Evolutionary conservation across 2,113 vertebrate genomes (phyloP), one percentile per base, ranked within the genome.

Genomic region (Limanda limanda): DNA sequence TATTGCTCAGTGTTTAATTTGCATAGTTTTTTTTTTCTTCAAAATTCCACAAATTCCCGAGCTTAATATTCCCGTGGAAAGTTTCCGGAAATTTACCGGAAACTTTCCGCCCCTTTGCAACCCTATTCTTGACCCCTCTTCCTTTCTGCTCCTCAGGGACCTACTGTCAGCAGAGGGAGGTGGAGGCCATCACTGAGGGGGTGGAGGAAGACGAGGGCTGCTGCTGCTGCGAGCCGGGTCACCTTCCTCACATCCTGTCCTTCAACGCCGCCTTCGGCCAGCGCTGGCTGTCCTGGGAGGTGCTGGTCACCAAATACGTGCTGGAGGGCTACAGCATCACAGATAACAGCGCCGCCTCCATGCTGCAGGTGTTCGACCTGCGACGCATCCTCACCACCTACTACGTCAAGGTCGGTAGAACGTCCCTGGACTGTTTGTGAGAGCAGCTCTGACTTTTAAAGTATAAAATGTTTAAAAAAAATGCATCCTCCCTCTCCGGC

Each of bases 291-390:
- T 95, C 96, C 78, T 97, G 96, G 96, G 96, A 97, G 83, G 96
- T 97, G 54, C 94, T 96, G 0, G 96, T 96, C 90, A 97, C 96
- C 81, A 97, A 97, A 71, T 97, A 97, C 0, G 96, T 97, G 37
- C 92, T 97, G 68, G 96, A 97, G 86, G 96, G 96, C 65, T 97
- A 97, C 89, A 97, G 96, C 94, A 97, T 97, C 89, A 97, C 95
- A 0, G 96, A 97, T 79, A 97, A 97, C 93, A 97, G 96, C 0
- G 96, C 96, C 0, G 96, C 96, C 64, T 97, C 96, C 86, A 97
- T 97, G 96, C 94, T 97, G 82, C 96, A 97, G 86, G 96, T 97
- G 62, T 97, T 97, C 0, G 96, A 97, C 70, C 94, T 97, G 25
- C 94, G 96, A 51, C 96, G 96, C 87, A 96, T 97, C 84, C 96